Base-by-base conservation (phyloP, 2,888 invertebrate genomes). In the Drosophila percnosoma region DNA sequence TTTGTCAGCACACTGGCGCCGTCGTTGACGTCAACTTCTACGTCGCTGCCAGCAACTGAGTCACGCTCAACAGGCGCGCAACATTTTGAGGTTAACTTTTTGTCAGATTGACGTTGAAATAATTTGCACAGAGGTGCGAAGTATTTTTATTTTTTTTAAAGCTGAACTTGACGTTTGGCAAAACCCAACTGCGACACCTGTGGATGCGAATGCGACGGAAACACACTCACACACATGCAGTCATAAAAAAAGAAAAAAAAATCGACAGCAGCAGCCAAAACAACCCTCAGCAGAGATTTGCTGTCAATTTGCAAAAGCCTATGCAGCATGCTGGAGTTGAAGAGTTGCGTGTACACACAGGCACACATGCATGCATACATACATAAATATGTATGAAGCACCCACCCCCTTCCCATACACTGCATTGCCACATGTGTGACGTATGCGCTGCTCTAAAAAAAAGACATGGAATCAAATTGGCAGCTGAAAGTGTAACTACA, bases 101-200 rank as follows among this genome's bases (percentile, higher is more conserved):
- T 84, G 83, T 80, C 80, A 80, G 71, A 76, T 76, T 82, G 80
- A 81, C 88, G 64, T 76, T 69, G 48, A 80, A 87, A 87, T 81
- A 86, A 85, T 88, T 85, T 86, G 88, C 87, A 78, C 83, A 75
- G 78, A 88, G 81, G 87, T 85, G 85, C 78, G 61, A 85, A 83
- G 73, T 71, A 66, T 45, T 54, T 54, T 36, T 24, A 45, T 49
- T 27, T 53, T 34, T 34, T 36, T 55, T n/a, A 68, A 70, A 79
- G 72, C 75, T 88, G 85, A 88, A 86, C 84, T 86, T 85, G 88
- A 83, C 83, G 74, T 67, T 82, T 73, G 74, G 49, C 60, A 36
- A 65, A 64, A 24, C 36, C 51, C 63, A 55, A 64, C 58, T 63
- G 63, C 83, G 73, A 83, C 84, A 85, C 84, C 84, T 85, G 84